Evolutionary conservation across 92 coral and sea anemone genomes (phyloP), one percentile per base, ranked within the genome.

Genomic region (Hydrozoanthus gracilis): DNA sequence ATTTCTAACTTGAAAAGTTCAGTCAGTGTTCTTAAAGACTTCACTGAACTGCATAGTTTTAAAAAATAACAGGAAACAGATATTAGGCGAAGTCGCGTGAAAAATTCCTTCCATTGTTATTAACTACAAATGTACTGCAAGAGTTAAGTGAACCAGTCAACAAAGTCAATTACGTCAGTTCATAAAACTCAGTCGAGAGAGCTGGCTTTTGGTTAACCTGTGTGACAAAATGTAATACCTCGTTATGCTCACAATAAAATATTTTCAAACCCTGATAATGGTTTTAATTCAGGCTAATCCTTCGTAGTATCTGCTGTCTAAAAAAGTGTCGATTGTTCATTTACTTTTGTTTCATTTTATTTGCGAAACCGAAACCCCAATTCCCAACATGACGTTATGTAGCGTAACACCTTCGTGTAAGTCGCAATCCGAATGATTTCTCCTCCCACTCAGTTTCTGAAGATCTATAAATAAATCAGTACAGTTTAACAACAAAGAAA

Each of bases 251-350:
- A n/a, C 60, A 64, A 79, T 13, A 5, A 11, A 51, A 5, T 47
- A 64, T 80, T 7, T 79, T 12, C n/a, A 54, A 8, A 0, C 6
- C 47, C 5, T 62, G 11, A n/a, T 18, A 70, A 39, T 46, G 56
- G 47, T 6, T 79, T 61, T 62, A 79, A 47, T 16, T 46, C 5
- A 79, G 18, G 11, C 73, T 79, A 79, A 79, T 79, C 84, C 49
- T 55, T 18, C 8, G 1, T 79, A 79, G 64, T 79, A 56, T 79
- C 47, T 64, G 62, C 46, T 79, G 84, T 79, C 73, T 79, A 56
- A 46, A 80, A 54, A 49, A 70, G 18, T 15, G 55, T 48, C 49
- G 74, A 80, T 48, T 80, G 49, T 66, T 65, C 49, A 20, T 8
- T 46, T 77, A 66, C 65, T 47, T 62, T 47, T 47, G 49, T 62